Base-by-base conservation (phyloP, 2,888 invertebrate species). In the Dinocampus coccinellae region DNA sequence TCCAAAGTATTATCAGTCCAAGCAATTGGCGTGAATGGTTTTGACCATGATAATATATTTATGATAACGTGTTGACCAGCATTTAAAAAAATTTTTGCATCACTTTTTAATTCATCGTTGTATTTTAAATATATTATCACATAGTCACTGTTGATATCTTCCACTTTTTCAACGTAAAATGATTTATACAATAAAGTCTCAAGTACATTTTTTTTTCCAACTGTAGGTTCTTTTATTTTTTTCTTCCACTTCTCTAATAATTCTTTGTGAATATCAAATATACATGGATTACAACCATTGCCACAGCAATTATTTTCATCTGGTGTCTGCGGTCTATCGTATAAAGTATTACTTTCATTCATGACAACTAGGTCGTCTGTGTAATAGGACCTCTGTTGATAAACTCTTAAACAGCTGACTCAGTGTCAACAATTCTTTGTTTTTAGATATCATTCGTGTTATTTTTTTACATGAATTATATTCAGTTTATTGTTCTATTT, bases 51-150 rank as follows among this genome's bases (percentile, higher is more conserved):
- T 9, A 60, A n/a, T 7, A 75, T 69, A 62, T 77, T 77, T 66
- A 85, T 72, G 53, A 86, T 82, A 42, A 87, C 75, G 72, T 87
- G 81, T 64, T 87, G 86, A 4, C 84, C 83, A 68, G 84, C 81
- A 73, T 76, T 73, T 60, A 87, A 62, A 70, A 79, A 69, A 65
- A 85, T 67, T 52, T 60, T 60, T 20, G 26, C 39, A 60, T 73
- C 34, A 10, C 67, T 52, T n/a, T 58, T 55, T 7, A 29, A 73
- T 53, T 70, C 75, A 83, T 83, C 79, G 72, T 68, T 62, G 62
- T 76, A 77, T 34, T 75, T 71, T 6, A 84, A 72, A 36, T 20
- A 16, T 60, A 84, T 68, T 70, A 76, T 70, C 42, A 83, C 68
- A 60, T 78, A 83, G 68, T 75, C 72, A n/a, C 77, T 69, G 2